Evolutionary conservation across 2,113 vertebrate genomes (phyloP).

Genomic region (Cyprinus carpio): DNA sequence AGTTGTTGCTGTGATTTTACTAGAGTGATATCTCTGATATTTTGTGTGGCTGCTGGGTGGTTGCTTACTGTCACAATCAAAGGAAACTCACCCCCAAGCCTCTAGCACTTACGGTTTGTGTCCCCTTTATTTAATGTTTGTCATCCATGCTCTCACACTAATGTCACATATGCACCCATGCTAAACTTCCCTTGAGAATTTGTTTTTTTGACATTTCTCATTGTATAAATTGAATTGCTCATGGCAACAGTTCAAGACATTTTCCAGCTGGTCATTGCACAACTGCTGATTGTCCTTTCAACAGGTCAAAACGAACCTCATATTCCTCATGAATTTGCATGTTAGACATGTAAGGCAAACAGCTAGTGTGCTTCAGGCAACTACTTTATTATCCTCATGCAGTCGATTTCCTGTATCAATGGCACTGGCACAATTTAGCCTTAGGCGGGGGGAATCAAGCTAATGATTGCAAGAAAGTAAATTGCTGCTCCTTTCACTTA

Average conservation of each 20-base stretch:
- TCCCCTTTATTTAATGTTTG: too few species aligned
- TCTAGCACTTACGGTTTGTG: neutral
- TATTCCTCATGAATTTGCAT: constrained; percentile 67
- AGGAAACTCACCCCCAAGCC: neutral
- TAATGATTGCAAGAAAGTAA: constrained; percentile 44
- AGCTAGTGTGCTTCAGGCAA: neutral
- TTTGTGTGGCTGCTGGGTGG: too few species aligned
- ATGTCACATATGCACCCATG: neutral
- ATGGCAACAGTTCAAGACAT: constrained; percentile 62
- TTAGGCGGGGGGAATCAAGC: constrained; percentile 16
- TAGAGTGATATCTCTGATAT: too few species aligned
- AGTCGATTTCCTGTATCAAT: neutral
- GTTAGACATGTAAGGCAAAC: constrained; percentile 32
- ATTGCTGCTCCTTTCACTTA: constrained; percentile 38
- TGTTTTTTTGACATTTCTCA: constrained; percentile 30
- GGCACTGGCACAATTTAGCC: constrained; percentile 9
- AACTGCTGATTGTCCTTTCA: constrained; percentile 73
- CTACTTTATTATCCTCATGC: neutral
- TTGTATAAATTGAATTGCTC: constrained; percentile 62
- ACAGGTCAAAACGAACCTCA: constrained; percentile 60
- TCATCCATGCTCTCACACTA: neutral
- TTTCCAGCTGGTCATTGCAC: constrained; percentile 71
- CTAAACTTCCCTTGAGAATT: constrained; percentile 20
- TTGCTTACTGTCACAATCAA: neutral
- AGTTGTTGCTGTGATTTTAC: too few species aligned